Conservation (phyloP, 1,140 invertebrate genomes). For the Myzus persicae region DNA sequence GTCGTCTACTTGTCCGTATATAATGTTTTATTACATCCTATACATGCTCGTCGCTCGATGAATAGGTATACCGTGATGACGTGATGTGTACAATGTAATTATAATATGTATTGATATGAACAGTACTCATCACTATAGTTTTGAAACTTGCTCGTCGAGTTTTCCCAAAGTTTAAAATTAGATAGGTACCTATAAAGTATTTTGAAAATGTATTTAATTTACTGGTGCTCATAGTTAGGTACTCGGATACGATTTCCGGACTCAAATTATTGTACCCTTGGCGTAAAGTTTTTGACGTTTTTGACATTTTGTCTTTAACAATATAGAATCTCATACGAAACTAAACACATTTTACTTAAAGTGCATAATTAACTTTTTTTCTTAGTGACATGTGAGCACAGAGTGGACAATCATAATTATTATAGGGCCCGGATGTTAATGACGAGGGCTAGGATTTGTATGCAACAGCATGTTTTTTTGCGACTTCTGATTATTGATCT, state of each 20-base stretch:
- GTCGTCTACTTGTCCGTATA: not conserved
- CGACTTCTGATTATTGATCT: too few relatives aligned
- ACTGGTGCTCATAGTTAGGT: too few relatives aligned
- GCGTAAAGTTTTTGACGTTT: not conserved
- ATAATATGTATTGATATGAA: not conserved
- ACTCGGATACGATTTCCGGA: not conserved
- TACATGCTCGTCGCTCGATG: not conserved
- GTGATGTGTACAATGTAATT: not conserved
- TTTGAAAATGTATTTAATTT: not conserved
- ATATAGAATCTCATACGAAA: not conserved
- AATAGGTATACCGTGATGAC: not conserved
- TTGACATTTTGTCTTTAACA: not conserved
- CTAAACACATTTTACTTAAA: too few relatives aligned
- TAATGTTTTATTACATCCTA: slow-evolving; percentile 2
- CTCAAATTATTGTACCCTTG: not conserved
- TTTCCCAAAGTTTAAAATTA: not conserved
- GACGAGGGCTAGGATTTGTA: too few relatives aligned
- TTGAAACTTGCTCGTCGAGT: not conserved
- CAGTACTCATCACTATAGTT: slow-evolving; percentile 1
- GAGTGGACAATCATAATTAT: not conserved
- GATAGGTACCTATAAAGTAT: not conserved
- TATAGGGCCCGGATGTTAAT: too few relatives aligned
- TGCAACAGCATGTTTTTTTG: too few relatives aligned
- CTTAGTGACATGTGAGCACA: not conserved
- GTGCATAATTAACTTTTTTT: not conserved